Conservation (phyloP, 2,797 vertebrate species). For the Siniperca obscura region DNA sequence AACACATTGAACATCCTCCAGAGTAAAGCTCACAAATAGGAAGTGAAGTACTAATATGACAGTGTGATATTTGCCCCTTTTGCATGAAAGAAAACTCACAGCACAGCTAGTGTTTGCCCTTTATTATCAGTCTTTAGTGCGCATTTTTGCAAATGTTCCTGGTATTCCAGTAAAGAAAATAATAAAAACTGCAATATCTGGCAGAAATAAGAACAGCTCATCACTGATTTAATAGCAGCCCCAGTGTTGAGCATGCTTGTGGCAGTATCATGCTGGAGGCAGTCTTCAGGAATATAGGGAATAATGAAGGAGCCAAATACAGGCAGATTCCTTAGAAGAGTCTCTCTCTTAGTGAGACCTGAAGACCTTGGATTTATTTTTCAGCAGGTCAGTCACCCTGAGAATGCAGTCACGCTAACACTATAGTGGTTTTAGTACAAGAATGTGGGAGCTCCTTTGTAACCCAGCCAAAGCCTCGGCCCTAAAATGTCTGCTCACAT, state of each 20-base stretch:
- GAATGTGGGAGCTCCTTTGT: conserved; percentile 14
- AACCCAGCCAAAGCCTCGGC: conserved; percentile 8
- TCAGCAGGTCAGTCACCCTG: conserved; percentile 25
- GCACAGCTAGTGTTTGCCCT: conserved; percentile 29
- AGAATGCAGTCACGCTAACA: conserved; percentile 18
- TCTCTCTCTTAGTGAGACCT: conserved; percentile 17
- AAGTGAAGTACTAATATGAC: conserved; percentile 1
- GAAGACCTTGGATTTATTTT: conserved; percentile 45
- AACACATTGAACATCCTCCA: not conserved
- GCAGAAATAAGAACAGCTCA: conserved; percentile 22
- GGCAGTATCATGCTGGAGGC: conserved; percentile 58
- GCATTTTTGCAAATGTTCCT: conserved; percentile 13
- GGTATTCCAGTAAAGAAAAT: conserved; percentile 22
- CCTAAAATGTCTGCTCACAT: not conserved
- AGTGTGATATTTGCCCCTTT: conserved; percentile 5
- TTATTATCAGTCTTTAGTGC: conserved; percentile 12
- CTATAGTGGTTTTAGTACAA: not conserved
- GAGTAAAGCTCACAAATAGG: conserved; percentile 16
- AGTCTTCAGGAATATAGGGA: conserved; percentile 53
- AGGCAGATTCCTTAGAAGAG: conserved; percentile 29
- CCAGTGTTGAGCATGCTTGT: conserved; percentile 39
- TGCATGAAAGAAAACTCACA: not conserved
- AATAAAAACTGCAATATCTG: conserved; percentile 44
- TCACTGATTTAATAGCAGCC: conserved; percentile 48
- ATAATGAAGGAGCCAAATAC: conserved; percentile 56